These are phyloP conservation scores for Paradisaea rubra DNA, from an alignment of 2,113 vertebrate genomes.

Conservation along the genomic window DNA sequence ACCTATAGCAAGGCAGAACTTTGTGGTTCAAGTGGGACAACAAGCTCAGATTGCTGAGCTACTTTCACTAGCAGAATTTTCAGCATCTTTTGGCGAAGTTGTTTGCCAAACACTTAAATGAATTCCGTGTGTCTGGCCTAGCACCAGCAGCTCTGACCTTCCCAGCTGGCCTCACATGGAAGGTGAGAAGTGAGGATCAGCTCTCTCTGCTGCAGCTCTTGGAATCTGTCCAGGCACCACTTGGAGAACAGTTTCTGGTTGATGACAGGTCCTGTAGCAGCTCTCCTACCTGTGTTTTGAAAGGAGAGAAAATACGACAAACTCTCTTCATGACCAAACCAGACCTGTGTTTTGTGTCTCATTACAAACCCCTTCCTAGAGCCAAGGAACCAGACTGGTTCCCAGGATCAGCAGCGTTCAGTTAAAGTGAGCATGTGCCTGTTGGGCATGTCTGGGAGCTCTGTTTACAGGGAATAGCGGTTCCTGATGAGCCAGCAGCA, in stretches of 20 bases:
- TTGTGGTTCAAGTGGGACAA: neutral
- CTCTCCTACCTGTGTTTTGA: neutral
- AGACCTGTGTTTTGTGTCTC: neutral
- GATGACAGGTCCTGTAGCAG: neutral
- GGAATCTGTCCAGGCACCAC: neutral
- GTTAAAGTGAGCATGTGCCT: neutral
- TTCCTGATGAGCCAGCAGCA: neutral
- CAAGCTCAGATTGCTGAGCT: accelerated
- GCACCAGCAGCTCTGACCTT: neutral
- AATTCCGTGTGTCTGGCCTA: neutral
- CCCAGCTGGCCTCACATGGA: neutral
- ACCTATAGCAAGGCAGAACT: neutral
- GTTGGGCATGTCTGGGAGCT: neutral
- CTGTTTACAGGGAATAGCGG: accelerated
- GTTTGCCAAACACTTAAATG: neutral
- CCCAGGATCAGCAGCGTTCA: neutral
- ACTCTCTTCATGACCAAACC: neutral
- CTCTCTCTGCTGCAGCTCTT: neutral
- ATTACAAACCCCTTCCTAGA: neutral
- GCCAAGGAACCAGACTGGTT: neutral
- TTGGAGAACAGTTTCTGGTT: neutral
- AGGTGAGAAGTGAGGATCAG: neutral
- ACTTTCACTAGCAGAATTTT: neutral
- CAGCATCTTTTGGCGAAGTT: neutral
- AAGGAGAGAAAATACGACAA: neutral